Evolutionary conservation across 1,140 invertebrate species (phyloP).

Genomic region (Drosophila suzukii): DNA sequence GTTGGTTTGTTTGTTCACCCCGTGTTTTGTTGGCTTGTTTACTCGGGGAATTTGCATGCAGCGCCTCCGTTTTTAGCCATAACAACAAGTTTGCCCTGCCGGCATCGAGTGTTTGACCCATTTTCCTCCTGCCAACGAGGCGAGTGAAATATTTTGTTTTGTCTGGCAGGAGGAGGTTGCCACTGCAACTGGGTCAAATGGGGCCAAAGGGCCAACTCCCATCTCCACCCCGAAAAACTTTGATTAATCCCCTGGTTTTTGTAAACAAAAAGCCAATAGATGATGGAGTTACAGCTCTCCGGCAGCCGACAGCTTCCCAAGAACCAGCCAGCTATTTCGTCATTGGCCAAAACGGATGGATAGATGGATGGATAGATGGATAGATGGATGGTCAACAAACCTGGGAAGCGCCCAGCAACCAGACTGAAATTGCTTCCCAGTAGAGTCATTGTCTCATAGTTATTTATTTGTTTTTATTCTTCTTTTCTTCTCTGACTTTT

Average conservation of each 20-base stretch:
- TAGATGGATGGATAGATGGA: not conserved
- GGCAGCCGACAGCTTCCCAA: conserved; percentile 41
- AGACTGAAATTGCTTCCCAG: conserved; percentile 19
- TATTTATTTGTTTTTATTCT: conserved; percentile 39
- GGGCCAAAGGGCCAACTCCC: not conserved
- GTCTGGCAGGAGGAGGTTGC: not conserved
- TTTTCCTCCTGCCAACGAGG: conserved; percentile 15
- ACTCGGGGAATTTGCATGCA: conserved; percentile 43
- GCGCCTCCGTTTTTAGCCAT: conserved; percentile 34
- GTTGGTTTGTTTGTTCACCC: conserved; percentile 17
- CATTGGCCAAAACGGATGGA: conserved; percentile 28
- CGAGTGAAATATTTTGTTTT: conserved; percentile 28
- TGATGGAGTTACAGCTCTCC: conserved; percentile 12
- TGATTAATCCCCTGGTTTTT: conserved; percentile 25
- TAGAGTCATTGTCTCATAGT: conserved; percentile 54
- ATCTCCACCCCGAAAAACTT: not conserved
- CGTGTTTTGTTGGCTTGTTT: conserved; percentile 34
- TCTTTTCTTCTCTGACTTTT: conserved; percentile 33
- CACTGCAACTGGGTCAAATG: conserved; percentile 37
- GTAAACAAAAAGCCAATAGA: conserved; percentile 53
- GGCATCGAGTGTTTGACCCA: conserved; percentile 43
- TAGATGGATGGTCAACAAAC: conserved; percentile 49
- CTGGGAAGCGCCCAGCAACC: conserved; percentile 36
- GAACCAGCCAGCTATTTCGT: conserved; percentile 33
- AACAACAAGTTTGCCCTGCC: conserved; percentile 53